Evolutionary conservation across 1,140 invertebrate genomes (phyloP).

Genomic region (Cotesia typhae): DNA sequence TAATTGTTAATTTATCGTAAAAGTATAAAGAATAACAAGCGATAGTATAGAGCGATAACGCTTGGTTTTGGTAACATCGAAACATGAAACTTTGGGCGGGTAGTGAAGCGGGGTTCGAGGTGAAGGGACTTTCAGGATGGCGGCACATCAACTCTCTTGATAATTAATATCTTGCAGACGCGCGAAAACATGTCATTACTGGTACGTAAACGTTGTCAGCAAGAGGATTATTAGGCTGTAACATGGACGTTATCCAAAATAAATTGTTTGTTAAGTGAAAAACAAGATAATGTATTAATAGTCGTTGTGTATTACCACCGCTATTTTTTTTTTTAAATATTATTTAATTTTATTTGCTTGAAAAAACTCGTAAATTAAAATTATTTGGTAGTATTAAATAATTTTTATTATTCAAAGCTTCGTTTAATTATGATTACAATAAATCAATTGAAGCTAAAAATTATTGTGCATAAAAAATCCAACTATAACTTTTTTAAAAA

Average conservation of each 20-base stretch:
- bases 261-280: slow-evolving; percentile 5
- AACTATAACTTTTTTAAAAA: too few relatives aligned
- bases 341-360: too few relatives aligned
- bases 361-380: too few relatives aligned
- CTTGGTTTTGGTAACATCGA: neutral
- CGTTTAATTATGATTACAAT: too few relatives aligned
- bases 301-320: neutral
- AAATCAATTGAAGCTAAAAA: too few relatives aligned
- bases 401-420: too few relatives aligned
- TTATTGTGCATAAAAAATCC: too few relatives aligned
- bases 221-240: slow-evolving; percentile 13
- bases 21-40: neutral
- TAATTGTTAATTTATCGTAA: neutral
- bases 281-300: neutral
- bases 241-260: slow-evolving; percentile 2
- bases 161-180: slow-evolving; percentile 22
- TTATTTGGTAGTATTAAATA: too few relatives aligned
- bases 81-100: slow-evolving; percentile 10
- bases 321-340: too few relatives aligned
- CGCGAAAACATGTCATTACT: slow-evolving; percentile 11
- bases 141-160: slow-evolving; percentile 1
- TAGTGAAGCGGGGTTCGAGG: too few relatives aligned
- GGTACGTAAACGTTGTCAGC: slow-evolving; percentile 10
- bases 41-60: neutral
- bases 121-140: neutral